Conservation (phyloP, 2,113 vertebrate species). For the Telmatochromis sp. region DNA sequence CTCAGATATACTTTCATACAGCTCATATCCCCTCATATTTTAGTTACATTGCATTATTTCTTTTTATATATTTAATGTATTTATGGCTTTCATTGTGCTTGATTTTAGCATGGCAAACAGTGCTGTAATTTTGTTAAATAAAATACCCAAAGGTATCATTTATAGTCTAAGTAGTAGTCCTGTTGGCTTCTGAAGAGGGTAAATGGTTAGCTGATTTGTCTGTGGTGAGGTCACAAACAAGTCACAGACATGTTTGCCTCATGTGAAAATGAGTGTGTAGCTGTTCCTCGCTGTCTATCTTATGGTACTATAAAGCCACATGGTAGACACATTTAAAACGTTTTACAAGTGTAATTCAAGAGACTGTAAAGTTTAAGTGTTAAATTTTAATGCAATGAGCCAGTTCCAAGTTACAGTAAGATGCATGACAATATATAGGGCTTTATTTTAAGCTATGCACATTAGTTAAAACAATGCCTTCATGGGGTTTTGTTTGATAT, state of each 20-base stretch:
- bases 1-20: not conserved
- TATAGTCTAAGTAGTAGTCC: not conserved
- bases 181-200: conserved; percentile 4
- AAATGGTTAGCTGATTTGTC: conserved; percentile 20
- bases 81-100: not conserved
- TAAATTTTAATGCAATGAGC: conserved; percentile 13
- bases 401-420: not conserved
- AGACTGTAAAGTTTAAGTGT: conserved; percentile 27
- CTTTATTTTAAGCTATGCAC: not conserved
- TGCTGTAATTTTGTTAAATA: not conserved
- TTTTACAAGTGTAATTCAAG: conserved; percentile 55
- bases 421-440: not conserved
- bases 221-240: conserved; percentile 56
- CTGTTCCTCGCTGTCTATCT: not conserved
- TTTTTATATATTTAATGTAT: not conserved
- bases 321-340: conserved; percentile 45
- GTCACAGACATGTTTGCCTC: conserved; percentile 42
- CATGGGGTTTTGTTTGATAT: not conserved
- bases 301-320: conserved; percentile 35
- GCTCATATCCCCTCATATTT: not conserved
- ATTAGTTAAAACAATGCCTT: not conserved
- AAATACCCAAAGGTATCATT: conserved; percentile 7
- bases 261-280: conserved; percentile 26
- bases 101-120: not conserved
- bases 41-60: not conserved